A percentile compares a stretch with the other conserved stretches of the same genome.
phyloP scores from a whole-genome alignment of 2,113 vertebrate genomes.

The Leucoraja erinaceus region DNA sequence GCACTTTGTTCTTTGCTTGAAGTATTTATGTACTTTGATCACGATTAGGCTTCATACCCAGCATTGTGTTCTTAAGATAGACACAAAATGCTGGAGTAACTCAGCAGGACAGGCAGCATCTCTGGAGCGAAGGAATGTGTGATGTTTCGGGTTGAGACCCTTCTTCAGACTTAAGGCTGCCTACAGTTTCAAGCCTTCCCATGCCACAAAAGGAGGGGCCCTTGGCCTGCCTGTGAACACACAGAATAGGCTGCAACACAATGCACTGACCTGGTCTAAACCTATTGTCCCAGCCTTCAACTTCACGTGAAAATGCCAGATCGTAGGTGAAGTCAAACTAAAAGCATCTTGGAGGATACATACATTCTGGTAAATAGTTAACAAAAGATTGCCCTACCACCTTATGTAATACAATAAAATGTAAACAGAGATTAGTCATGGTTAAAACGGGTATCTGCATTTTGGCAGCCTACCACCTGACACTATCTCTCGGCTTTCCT shows the following conservation, averaged over 20 bases:
- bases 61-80: background rate
- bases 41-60: background rate
- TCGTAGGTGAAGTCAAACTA: slow-evolving; percentile 46
- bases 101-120: too few species aligned
- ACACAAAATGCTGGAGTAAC: too few species aligned
- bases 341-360: slow-evolving; percentile 44
- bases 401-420: background rate
- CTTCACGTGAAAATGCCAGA: background rate
- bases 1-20: background rate
- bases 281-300: background rate
- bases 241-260: background rate
- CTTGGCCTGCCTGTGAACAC: background rate
- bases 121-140: too few species aligned
- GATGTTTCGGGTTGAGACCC: too few species aligned
- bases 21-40: background rate
- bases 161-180: background rate
- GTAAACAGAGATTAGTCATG: background rate
- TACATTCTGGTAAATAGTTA: slow-evolving; percentile 12
- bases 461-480: background rate
- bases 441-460: background rate
- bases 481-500: background rate
- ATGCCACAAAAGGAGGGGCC: background rate
- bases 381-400: background rate
- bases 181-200: background rate
- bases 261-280: background rate